These are phyloP conservation scores for Acronicta aceris DNA, from an alignment of 2,888 invertebrate species.

Conservation along the genomic window DNA sequence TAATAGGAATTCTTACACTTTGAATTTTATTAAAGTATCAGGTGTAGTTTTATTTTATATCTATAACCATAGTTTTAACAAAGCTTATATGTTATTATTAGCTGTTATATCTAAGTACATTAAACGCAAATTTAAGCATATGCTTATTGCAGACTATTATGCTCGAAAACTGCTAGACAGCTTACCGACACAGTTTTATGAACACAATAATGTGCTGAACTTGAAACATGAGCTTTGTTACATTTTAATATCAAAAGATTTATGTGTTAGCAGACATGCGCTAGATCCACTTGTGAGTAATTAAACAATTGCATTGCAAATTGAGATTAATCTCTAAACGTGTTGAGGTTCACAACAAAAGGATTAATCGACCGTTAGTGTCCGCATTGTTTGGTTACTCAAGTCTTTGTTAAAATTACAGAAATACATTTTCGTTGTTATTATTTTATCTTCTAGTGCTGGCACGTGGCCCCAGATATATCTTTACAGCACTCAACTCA, in stretches of 20 bases:
- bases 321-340: slow-evolving; percentile 39
- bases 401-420: slow-evolving; percentile 12
- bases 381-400: slow-evolving; percentile 21
- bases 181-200: slow-evolving; percentile 13
- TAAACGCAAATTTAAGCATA: slow-evolving; percentile 34
- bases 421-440: slow-evolving; percentile 19
- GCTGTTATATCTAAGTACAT: slow-evolving; percentile 6
- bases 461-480: slow-evolving; percentile 47
- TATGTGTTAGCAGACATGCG: slow-evolving; percentile 8
- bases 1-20: neutral
- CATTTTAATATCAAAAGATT: slow-evolving; percentile 13
- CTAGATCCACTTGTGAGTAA: slow-evolving; percentile 29
- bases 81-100: slow-evolving; percentile 6
- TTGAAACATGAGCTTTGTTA: slow-evolving; percentile 5
- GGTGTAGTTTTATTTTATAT: slow-evolving; percentile 34
- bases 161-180: slow-evolving; percentile 11
- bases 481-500: slow-evolving; percentile 7
- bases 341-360: slow-evolving; percentile 29
- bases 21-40: slow-evolving; percentile 1
- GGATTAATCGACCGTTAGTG: slow-evolving; percentile 20
- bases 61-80: slow-evolving; percentile 18
- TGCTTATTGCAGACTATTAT: slow-evolving; percentile 24
- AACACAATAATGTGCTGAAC: slow-evolving; percentile 3
- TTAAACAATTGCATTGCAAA: slow-evolving; percentile 34
- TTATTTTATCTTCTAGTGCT: slow-evolving; percentile 21